Evolutionary conservation across 2,797 vertebrate genomes (phyloP).

Genomic region (Scyliorhinus canicula): DNA sequence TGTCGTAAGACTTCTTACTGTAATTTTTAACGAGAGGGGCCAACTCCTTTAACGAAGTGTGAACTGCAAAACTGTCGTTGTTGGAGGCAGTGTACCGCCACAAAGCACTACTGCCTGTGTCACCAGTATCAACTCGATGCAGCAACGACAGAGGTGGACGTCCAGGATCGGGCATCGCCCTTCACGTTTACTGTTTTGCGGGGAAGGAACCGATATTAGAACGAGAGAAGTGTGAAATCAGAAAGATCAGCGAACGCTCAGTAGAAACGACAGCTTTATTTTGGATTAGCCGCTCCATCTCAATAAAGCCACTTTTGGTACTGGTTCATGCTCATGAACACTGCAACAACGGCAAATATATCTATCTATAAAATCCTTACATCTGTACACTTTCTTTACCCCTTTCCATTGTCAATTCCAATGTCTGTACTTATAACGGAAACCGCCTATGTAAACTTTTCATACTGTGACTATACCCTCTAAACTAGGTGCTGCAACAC

Average conservation of each 20-base stretch:
- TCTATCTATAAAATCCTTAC: neutral
- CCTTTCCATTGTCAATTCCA: neutral
- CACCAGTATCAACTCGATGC: neutral
- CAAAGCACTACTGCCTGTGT: neutral
- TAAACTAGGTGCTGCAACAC: neutral
- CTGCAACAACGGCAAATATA: neutral
- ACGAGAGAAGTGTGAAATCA: neutral
- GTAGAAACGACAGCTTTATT: neutral
- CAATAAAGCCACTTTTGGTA: neutral
- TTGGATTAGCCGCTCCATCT: neutral
- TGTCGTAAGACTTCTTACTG: too few relatives aligned
- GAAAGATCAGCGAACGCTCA: neutral
- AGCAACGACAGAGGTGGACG: neutral
- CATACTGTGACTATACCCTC: neutral
- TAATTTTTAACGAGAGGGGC: neutral
- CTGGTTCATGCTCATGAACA: neutral
- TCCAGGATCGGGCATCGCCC: neutral
- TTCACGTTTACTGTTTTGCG: neutral
- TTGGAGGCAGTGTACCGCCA: neutral
- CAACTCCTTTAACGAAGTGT: neutral
- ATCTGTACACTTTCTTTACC: neutral
- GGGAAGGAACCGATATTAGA: neutral
- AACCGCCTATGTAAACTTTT: neutral
- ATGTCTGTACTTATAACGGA: neutral
- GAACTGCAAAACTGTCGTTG: neutral